Evolutionary conservation across 1,140 invertebrate genomes (phyloP).

Genomic region (Drosophila pseudoananassae): DNA sequence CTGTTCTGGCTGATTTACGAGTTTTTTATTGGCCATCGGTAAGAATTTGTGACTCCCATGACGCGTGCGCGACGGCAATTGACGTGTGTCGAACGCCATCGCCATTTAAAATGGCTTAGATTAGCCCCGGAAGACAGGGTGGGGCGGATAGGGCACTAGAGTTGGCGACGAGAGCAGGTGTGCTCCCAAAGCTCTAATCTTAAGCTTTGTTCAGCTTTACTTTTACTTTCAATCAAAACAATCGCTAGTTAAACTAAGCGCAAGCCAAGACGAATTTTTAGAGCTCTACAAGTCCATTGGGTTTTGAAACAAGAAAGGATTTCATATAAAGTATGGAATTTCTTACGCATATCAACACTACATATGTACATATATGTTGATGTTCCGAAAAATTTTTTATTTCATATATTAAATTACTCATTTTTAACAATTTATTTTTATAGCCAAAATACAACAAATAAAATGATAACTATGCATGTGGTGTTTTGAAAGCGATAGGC

Average conservation of each 20-base stretch:
- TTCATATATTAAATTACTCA: too few species aligned
- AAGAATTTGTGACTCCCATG: slow-evolving; percentile 38
- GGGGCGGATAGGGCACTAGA: not conserved
- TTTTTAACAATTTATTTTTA: too few species aligned
- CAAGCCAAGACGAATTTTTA: not conserved
- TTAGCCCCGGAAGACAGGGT: not conserved
- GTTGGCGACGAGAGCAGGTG: slow-evolving; percentile 7
- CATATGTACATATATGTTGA: too few species aligned
- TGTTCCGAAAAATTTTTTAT: too few species aligned
- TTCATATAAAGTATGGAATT: too few species aligned
- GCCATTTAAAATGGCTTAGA: slow-evolving; percentile 28
- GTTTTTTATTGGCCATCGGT: slow-evolving; percentile 5
- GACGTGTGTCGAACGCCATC: slow-evolving; percentile 35
- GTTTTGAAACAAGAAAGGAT: not conserved
- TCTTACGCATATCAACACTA: too few species aligned
- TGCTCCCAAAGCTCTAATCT: slow-evolving; percentile 23
- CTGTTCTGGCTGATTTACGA: not conserved
- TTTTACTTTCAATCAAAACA: slow-evolving; percentile 60
- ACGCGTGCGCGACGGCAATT: slow-evolving; percentile 60
- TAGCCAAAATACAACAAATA: too few species aligned
- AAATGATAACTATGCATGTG: too few species aligned
- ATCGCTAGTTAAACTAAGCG: not conserved
- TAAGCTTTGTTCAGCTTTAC: slow-evolving; percentile 46
- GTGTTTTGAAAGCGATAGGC: too few species aligned
- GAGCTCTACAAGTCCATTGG: not conserved